Conservation (phyloP, 2,113 vertebrate species). For the Tachycineta bicolor region DNA sequence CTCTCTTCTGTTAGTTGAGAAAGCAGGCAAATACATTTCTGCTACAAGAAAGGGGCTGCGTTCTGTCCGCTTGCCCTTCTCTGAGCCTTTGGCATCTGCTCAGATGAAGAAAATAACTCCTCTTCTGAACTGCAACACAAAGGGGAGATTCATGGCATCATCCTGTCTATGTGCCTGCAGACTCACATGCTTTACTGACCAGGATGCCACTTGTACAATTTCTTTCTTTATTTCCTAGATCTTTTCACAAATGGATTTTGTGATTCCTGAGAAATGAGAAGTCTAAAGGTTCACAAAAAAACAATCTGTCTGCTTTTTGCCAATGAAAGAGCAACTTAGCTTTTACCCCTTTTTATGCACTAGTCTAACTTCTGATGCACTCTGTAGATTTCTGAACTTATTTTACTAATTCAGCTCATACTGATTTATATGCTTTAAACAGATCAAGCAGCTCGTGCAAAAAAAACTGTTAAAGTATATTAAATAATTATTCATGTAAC, state of each 20-base stretch:
- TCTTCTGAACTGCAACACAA: constrained; percentile 25
- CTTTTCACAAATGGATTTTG: constrained; percentile 39
- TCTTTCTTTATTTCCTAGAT: constrained; percentile 23
- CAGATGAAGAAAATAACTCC: constrained; percentile 16
- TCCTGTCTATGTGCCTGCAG: neutral
- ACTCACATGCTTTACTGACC: neutral
- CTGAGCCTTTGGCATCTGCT: neutral
- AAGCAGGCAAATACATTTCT: neutral
- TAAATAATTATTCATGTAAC: constrained; percentile 34
- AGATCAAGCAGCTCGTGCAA: neutral
- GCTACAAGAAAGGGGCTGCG: neutral
- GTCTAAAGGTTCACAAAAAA: neutral
- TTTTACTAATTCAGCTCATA: neutral
- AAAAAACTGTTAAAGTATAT: neutral
- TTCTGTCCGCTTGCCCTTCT: neutral
- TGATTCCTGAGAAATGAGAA: constrained; percentile 9
- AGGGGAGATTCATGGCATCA: neutral
- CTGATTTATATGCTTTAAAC: neutral
- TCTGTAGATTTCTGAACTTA: neutral
- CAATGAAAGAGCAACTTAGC: neutral
- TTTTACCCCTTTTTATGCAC: neutral
- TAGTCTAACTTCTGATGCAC: neutral
- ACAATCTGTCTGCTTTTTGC: neutral
- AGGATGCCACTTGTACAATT: neutral
- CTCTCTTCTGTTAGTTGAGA: neutral